Evolutionary conservation across 2,888 invertebrate species (phyloP).

Genomic region (Ophion costatus): DNA sequence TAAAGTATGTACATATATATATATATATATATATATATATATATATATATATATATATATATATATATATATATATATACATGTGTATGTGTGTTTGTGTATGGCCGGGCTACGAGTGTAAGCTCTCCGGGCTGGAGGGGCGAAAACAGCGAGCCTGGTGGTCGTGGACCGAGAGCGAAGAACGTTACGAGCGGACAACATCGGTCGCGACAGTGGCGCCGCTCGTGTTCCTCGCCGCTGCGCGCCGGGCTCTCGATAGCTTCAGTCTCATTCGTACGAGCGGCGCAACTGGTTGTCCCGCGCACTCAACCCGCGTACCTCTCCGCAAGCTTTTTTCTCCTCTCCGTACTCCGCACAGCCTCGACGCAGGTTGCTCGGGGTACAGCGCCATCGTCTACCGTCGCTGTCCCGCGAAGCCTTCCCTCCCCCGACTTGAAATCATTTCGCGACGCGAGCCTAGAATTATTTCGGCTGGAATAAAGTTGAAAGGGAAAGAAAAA

Average conservation of each 20-base stretch:
- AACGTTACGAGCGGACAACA: conserved; percentile 39
- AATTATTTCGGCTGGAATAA: not conserved
- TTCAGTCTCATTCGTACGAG: conserved; percentile 74
- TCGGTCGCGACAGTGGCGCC: conserved; percentile 72
- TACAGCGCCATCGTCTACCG: not conserved
- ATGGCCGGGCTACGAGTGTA: conserved; percentile 33
- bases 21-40: too few relatives aligned
- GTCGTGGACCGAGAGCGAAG: conserved; percentile 9
- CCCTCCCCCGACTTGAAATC: not conserved
- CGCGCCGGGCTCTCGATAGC: conserved; percentile 70
- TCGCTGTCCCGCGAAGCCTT: conserved; percentile 4
- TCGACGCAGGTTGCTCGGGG: not conserved
- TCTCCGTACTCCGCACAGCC: not conserved
- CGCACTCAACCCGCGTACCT: not conserved
- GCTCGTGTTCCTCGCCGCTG: conserved; percentile 67
- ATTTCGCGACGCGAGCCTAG: not conserved
- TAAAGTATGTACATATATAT: too few relatives aligned
- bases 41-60: too few relatives aligned
- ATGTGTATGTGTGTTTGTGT: not conserved
- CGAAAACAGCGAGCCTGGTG: not conserved
- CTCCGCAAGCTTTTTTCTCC: not conserved
- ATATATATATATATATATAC: too few relatives aligned
- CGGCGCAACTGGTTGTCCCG: conserved; percentile 71
- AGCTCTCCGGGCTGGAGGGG: conserved; percentile 28
- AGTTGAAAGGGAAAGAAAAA: not conserved